Evolutionary conservation across 2,888 invertebrate species (phyloP), one percentile per base, ranked within the genome.

Genomic region (Octodonta nipae): DNA sequence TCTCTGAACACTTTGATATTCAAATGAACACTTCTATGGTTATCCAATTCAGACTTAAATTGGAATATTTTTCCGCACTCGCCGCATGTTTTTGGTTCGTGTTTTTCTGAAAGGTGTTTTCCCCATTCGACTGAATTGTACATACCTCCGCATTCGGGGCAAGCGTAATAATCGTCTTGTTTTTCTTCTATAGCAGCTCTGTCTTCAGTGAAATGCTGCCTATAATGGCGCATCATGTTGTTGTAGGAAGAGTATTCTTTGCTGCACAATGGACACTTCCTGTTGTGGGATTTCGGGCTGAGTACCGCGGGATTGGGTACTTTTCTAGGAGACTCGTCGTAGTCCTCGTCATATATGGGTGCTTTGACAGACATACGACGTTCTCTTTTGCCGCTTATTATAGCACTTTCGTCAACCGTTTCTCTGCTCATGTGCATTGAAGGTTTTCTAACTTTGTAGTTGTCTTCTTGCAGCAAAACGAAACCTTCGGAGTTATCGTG

Each of bases 1-100:
- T 75, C 75, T 44, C 74, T 70, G 48, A 73, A 77, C 29, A 77
- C 67, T 46, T 77, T 78, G 2, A 76, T 67, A 44, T 75, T 70
- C 40, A 77, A 61, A 52, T 78, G 78, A 4, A 71, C 67, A 46
- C 71, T 75, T 38, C 74, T 68, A 47, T 78, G 78, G 46, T 77
- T 75, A 1, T 70, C 69, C 2, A 77, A 59, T 41, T 77, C 75
- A 0, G 65, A 64, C 13, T 70, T 68, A 3, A 72, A 66, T 29
- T 67, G 54, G 54, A 76, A 77, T 31, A 70, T 66, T 50, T 73
- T 69, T 10, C 70, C 71, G 44, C 78, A 78, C 29, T 77, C 71
- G 8, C 68, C 68, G 37, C 77, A 77, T 32, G 67, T 66, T 43
- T 68, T 67, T 2, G 67, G 65, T 32, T 50, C 67, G 65, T 73